These are phyloP conservation scores for Rhombomys opimus DNA, from an alignment of 2,113 vertebrate species.

Conservation along the genomic window DNA sequence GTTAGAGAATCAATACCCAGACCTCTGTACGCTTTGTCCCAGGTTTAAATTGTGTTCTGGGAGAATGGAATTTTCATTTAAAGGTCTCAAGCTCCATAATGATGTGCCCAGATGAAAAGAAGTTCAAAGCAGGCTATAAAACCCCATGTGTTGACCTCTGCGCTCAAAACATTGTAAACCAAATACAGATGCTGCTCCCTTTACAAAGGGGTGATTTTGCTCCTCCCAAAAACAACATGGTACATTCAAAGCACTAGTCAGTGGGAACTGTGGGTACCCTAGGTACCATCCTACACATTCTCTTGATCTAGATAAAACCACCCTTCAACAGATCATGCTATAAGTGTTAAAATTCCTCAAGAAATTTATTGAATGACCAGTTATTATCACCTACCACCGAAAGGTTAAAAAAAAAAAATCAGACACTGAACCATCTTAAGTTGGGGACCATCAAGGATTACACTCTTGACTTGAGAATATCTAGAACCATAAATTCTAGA, in stretches of 20 bases:
- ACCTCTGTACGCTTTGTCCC: neutral
- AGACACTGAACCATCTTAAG: neutral
- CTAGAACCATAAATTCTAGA: constrained; percentile 1
- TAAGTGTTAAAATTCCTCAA: neutral
- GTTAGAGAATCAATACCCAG: constrained; percentile 60
- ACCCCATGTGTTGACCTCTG: constrained; percentile 35
- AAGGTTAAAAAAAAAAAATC: neutral
- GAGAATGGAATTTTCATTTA: constrained; percentile 65
- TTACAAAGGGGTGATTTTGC: neutral
- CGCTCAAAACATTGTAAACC: constrained; percentile 22
- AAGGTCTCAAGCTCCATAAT: constrained; percentile 57
- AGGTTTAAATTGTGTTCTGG: constrained; percentile 64
- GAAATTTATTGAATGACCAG: neutral
- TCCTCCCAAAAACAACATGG: neutral
- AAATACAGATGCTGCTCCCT: constrained; percentile 28
- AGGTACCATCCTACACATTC: neutral
- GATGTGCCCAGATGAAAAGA: constrained; percentile 60
- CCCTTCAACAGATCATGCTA: neutral
- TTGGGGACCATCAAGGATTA: neutral
- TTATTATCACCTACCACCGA: neutral
- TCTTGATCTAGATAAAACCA: neutral
- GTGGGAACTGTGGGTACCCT: neutral
- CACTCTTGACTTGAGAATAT: constrained; percentile 24
- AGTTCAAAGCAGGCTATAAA: constrained; percentile 67
- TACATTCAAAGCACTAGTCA: neutral